A percentile compares a stretch with the other conserved stretches of the same genome.
phyloP scores from a whole-genome alignment of 2,113 vertebrate species.

The Notiomystis cincta region DNA sequence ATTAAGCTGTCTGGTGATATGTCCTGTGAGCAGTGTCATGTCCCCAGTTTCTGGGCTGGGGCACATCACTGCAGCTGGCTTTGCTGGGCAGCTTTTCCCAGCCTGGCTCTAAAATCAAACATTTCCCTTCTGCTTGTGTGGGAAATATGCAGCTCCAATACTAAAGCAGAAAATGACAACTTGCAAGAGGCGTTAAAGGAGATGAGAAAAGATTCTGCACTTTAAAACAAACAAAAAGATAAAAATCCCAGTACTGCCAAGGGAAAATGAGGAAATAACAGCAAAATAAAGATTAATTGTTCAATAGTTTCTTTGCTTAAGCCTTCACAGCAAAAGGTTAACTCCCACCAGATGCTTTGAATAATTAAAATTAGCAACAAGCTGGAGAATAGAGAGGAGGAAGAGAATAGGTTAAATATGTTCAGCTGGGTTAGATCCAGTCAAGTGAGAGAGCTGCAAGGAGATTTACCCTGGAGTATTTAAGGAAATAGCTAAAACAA shows the following conservation, averaged over 20 bases:
- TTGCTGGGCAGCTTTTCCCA: neutral
- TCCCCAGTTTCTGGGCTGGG: neutral
- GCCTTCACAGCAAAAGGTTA: neutral
- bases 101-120: neutral
- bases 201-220: neutral
- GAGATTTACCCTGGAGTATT: constrained; percentile 32
- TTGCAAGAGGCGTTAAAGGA: neutral
- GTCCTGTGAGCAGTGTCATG: neutral
- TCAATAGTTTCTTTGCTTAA: neutral
- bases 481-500: constrained; percentile 30
- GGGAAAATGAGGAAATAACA: neutral
- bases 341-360: neutral
- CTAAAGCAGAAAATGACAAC: neutral
- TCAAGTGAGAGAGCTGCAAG: constrained; percentile 14
- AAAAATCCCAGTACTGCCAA: neutral
- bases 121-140: neutral
- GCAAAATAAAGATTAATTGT: neutral
- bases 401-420: constrained; percentile 2
- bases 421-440: neutral
- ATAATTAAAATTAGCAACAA: neutral
- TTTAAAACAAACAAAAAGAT: neutral
- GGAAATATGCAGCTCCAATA: neutral
- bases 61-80: neutral
- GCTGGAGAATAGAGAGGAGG: neutral
- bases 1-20: neutral